Percentiles rank a stretch among this genome's conserved stretches.
These are phyloP conservation scores for Heliconius hewitsoni DNA, from an alignment of 1,140 invertebrate species.

Conservation along the genomic window DNA sequence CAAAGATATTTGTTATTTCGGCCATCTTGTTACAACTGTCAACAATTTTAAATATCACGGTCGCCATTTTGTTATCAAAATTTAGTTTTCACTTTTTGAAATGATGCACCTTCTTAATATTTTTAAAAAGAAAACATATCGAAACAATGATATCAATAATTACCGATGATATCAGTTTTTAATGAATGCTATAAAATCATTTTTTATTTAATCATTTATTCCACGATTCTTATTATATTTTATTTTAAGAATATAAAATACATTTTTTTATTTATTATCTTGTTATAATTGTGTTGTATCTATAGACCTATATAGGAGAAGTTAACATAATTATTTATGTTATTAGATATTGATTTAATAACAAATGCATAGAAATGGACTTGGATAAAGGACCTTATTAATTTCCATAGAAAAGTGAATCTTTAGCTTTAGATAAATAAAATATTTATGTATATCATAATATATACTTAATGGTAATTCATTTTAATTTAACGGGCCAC, in stretches of 20 bases:
- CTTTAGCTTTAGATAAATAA: neutral
- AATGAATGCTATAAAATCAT: neutral
- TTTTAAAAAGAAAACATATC: too few species aligned
- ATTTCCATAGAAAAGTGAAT: neutral
- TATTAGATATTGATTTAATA: neutral
- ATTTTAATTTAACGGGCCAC: too few species aligned
- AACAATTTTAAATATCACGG: neutral
- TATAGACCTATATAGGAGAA: neutral
- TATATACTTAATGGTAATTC: too few species aligned
- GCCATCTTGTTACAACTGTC: neutral
- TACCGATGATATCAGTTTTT: neutral
- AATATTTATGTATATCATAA: neutral
- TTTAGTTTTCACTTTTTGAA: too few species aligned
- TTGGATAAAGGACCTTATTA: neutral
- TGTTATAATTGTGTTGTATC: neutral
- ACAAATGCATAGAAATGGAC: slow-evolving; percentile 2
- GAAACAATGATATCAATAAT: too few species aligned
- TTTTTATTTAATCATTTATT: neutral
- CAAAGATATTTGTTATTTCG: neutral
- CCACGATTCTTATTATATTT: neutral
- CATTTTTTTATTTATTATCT: too few species aligned
- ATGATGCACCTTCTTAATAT: too few species aligned
- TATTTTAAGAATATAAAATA: too few species aligned
- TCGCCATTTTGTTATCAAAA: neutral
- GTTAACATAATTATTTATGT: neutral